Base-by-base conservation (phyloP, 2,797 vertebrate genomes). In the Danio albolineatus region DNA sequence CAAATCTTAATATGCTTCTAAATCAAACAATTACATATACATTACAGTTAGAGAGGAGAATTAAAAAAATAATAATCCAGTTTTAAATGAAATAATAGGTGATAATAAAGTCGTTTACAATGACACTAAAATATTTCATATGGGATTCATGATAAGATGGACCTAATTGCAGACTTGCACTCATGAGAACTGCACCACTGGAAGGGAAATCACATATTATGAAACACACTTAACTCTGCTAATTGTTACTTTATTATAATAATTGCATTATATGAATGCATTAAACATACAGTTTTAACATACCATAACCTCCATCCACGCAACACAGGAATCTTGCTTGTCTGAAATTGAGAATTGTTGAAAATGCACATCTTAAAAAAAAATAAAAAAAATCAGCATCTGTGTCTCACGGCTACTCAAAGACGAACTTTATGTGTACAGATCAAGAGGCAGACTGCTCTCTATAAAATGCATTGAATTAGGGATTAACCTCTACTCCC, bases 401-500 rank as follows among this genome's bases (percentile, higher is more conserved):
- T 13, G 73, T 78, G 73, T 82, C 80, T 79, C 74, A 67, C 61
- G 21, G 75, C 65, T 86, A 76, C 78, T 82, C 71, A 83, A 76
- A 72, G 46, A 46, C 54, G 14, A 78, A 76, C 59, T 64, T 78
- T 70, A 62, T 72, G 49, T 78, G 78, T 80, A 82, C 41, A 64
- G 83, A 82, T 82, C 80, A 82, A 82, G 71, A 77, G 83, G 78
- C 71, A 7, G 4, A 14, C 10, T 53, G 38, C 46, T 87, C 88
- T 89, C 85, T 84, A 87, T 85, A 88, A 87, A 89, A 87, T 88
- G 88, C 87, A 88, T 85, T 79, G 85, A 84, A 87, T 85, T 87
- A 80, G 84, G 86, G 89, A 92, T 90, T 91, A 90, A 90, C 90
- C 72, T 83, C 82, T 84, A 78, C 74, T 88, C 81, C 87, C 87